Base-by-base conservation (phyloP, 2,888 invertebrate genomes). In the Allolobophora icterica region DNA sequence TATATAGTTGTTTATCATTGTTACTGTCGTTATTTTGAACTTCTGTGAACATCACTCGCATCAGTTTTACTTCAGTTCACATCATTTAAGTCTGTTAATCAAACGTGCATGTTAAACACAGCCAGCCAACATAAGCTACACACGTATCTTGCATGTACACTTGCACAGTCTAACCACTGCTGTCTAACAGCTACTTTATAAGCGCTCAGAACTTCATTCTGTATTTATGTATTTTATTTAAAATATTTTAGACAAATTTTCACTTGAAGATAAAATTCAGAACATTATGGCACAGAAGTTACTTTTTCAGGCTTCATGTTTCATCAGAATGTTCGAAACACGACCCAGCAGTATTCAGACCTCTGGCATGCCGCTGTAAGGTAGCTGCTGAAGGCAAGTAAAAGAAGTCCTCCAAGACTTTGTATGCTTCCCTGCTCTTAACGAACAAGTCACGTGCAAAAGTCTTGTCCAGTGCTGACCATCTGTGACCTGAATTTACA, bases 391-490 rank as follows among this genome's bases (percentile, higher is more conserved):
- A 71, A 71, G 71, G 71, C 71, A 71, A 71, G 71, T 71, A 13
- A 71, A 71, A 71, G 71, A 71, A 71, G n/a, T 71, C 71, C 71
- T 71, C 71, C 71, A 71, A n/a, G 71, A 71, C 71, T 71, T 71
- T 71, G n/a, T 71, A 71, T n/a, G 71, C 71, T n/a, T 71, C 71
- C n/a, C 13, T 30, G 71, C 71, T 71, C 71, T 71, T 71, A n/a
- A 71, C 71, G n/a, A 71, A 71, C 71, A 71, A n/a, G n/a, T 71
- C 71, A 71, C 71, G 71, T 71, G 71, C 71, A 71, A 71, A 71
- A 30, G 71, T 1, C 71, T 71, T 71, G 71, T 71, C 71, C 71
- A 71, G 30, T n/a, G 6, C 71, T 71, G 71, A 71, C 71, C 71
- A 71, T 30, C 71, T 30, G n/a, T 71, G 71, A 71, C 71, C 71